Percentiles rank a stretch among this genome's conserved stretches.
These are phyloP conservation scores for Rhingia rostrata DNA, from an alignment of 2,888 invertebrate genomes.

Conservation along the genomic window DNA sequence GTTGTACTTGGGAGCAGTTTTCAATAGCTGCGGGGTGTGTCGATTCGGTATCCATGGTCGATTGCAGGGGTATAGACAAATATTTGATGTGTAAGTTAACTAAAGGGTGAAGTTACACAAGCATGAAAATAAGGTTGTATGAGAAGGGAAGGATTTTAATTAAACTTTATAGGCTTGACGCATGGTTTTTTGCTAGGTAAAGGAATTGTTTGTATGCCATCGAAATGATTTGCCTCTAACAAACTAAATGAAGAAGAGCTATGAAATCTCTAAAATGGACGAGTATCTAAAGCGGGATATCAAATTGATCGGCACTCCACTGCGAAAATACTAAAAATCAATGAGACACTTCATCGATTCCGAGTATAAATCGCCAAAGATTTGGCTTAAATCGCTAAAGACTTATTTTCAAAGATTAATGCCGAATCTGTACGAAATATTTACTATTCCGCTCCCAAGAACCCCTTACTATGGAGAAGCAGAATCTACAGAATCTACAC, in stretches of 20 bases:
- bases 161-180: not conserved
- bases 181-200: no score
- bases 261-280: constrained; percentile 45
- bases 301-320: constrained; percentile 80
- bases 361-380: no score
- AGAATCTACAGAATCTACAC: constrained; percentile 17
- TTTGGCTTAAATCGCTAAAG: constrained; percentile 78
- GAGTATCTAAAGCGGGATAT: constrained; percentile 80
- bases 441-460: no score
- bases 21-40: constrained; percentile 11
- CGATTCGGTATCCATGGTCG: constrained; percentile 45
- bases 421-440: no score
- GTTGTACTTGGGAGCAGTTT: not conserved
- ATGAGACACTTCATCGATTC: no score
- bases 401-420: constrained; percentile 4
- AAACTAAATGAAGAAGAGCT: constrained; percentile 28
- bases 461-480: no score
- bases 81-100: constrained; percentile 35
- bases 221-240: no score
- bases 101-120: constrained; percentile 7
- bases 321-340: constrained; percentile 81
- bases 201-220: no score
- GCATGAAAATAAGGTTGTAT: not conserved
- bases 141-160: not conserved
- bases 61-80: constrained; percentile 16